Conservation (phyloP, 2,113 vertebrate genomes). For the Zosterops japonicus region DNA sequence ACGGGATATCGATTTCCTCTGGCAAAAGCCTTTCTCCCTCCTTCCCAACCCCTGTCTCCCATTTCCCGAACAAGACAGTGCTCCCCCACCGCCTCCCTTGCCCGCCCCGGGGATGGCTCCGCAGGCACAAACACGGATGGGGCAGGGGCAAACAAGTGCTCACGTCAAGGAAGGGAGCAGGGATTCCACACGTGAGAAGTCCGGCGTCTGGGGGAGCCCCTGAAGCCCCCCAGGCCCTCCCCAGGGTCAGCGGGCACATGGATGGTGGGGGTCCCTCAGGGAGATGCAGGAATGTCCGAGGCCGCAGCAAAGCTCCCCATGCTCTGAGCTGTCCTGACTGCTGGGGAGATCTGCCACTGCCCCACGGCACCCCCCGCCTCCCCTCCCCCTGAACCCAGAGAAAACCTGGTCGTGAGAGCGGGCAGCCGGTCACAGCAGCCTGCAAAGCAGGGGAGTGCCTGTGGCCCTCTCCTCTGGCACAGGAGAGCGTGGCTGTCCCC, state of each 20-base stretch:
- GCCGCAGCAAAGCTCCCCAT: fast-evolving
- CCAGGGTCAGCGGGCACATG: fast-evolving
- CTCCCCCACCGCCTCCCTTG: background rate
- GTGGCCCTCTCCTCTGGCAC: background rate
- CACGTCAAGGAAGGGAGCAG: fast-evolving
- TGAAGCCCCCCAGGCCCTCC: too few relatives aligned
- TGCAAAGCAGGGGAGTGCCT: background rate
- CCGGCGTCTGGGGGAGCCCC: fast-evolving
- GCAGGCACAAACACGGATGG: background rate
- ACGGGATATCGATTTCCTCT: constrained; percentile 69
- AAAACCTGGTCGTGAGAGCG: background rate
- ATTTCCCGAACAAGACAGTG: background rate
- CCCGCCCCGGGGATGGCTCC: fast-evolving
- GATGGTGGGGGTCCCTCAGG: background rate
- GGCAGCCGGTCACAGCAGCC: background rate
- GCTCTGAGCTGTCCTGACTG: background rate
- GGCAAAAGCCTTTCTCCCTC: constrained; percentile 50
- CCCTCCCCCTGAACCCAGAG: background rate
- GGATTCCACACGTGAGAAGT: background rate
- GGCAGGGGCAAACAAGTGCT: background rate
- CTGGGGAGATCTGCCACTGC: background rate
- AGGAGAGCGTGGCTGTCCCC: background rate
- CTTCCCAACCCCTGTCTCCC: background rate
- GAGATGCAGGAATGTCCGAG: background rate
- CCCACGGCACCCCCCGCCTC: fast-evolving